Conservation (phyloP, 2,113 vertebrate species). For the Caloenas nicobarica region DNA sequence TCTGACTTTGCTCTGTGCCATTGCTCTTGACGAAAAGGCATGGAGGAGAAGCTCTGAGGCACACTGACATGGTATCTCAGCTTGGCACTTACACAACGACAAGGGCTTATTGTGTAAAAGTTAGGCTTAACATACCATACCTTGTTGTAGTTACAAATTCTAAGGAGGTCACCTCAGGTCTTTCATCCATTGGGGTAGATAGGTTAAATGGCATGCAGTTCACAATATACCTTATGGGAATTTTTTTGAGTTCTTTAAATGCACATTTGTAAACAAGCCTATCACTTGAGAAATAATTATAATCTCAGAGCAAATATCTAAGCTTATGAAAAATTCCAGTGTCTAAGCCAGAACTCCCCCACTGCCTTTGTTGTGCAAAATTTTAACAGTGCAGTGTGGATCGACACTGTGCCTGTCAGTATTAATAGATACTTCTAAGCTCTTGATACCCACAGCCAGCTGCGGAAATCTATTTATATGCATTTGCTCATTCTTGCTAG, state of each 20-base stretch:
- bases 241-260: neutral
- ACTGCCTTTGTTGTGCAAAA: neutral
- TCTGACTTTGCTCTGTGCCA: neutral
- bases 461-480: slow-evolving; percentile 50
- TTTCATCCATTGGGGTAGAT: neutral
- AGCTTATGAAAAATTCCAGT: neutral
- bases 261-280: neutral
- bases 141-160: neutral
- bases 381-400: neutral
- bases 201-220: neutral
- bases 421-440: slow-evolving; percentile 30
- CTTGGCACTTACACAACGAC: neutral
- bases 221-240: neutral
- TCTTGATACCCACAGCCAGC: neutral
- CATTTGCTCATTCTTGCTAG: neutral
- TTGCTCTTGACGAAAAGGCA: neutral
- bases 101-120: neutral
- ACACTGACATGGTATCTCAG: neutral
- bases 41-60: neutral
- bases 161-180: neutral
- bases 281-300: neutral
- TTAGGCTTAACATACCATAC: slow-evolving; percentile 9
- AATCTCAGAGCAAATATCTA: neutral
- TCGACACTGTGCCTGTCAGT: neutral
- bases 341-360: neutral